Evolutionary conservation across 37 sponge, comb jelly and placozoan genomes (phyloP).

Genomic region (Theonella swinhoei): DNA sequence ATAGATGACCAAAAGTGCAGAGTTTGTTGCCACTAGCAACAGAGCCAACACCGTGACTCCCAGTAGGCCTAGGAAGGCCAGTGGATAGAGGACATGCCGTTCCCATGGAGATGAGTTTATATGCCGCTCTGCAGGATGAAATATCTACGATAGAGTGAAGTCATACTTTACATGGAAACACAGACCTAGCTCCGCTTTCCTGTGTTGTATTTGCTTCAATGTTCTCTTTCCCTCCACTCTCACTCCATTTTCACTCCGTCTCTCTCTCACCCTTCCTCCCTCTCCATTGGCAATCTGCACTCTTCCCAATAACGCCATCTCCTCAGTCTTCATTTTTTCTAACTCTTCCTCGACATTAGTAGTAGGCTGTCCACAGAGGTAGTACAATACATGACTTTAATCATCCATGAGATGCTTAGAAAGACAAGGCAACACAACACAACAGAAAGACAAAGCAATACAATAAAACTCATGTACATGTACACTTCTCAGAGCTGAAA

Average conservation of each 20-base stretch:
- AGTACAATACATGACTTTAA: no score
- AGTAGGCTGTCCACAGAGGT: slow-evolving; percentile 1
- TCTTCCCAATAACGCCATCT: slow-evolving; percentile 21
- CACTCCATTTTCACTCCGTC: neutral
- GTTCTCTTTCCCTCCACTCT: neutral
- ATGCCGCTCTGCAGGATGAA: slow-evolving; percentile 56
- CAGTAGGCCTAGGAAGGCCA: slow-evolving; percentile 62
- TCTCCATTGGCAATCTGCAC: neutral
- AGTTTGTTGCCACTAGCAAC: slow-evolving; percentile 65
- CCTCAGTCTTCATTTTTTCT: slow-evolving; percentile 45
- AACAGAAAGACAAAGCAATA: no score
- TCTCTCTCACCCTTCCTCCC: neutral
- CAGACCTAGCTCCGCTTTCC: slow-evolving; percentile 24
- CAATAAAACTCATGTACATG: no score
- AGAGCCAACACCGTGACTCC: slow-evolving; percentile 61
- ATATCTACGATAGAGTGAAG: no score
- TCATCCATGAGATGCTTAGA: no score
- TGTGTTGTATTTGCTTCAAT: slow-evolving; percentile 27
- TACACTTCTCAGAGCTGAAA: no score
- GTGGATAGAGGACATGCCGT: slow-evolving; percentile 51
- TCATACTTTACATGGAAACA: neutral
- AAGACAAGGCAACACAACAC: no score
- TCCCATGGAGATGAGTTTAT: slow-evolving; percentile 60
- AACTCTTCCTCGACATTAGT: slow-evolving; percentile 44
- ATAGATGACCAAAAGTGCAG: slow-evolving; percentile 43